Evolutionary conservation across 1,140 invertebrate genomes (phyloP), one percentile per base, ranked within the genome.

Genomic region (Ceratina australensis): DNA sequence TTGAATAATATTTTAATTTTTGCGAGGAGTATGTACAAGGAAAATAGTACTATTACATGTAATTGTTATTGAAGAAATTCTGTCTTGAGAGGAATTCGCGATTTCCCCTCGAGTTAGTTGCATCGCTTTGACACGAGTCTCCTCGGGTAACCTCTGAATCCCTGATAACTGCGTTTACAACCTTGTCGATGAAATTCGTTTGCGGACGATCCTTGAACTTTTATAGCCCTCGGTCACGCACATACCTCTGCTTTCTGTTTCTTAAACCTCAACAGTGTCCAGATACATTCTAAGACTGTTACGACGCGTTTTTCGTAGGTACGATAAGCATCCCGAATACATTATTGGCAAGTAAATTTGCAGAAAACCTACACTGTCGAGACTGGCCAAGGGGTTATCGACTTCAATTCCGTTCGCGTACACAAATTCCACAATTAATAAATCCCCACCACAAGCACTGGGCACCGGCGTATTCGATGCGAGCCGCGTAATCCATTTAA

Each of bases 361-460:
- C 50, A 52, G 50, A 52, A 52, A 18, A 52, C 15, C 50, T 52
- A 15, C 18, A 52, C 50, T 52, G 50, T 52, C 1, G 20, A 22
- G n/a, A 57, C 18, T 18, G 18, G 0, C 7, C 18, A 22, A 26
- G n/a, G 57, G 57, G 16, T 72, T 47, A 13, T 22, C 24, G 47
- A 63, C 69, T n/a, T 28, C 26, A 57, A 0, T 2, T 7, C 26
- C 60, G 28, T 57, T 33, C 33, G 20, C 13, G 28, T 49, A 18
- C 52, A 42, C 60, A 24, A 77, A 77, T 77, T 71, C 66, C 74
- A 2, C 57, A 61, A 77, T 77, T 71, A 63, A 77, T 77, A 77
- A 71, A 71, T 68, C 28, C 74, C 74, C 20, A 8, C 26, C 22
- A 1, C 13, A n/a, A n/a, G n/a, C n/a, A n/a, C 2, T 3, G 4